Evolutionary conservation across 1,140 invertebrate species (phyloP), one percentile per base, ranked within the genome.

Genomic region (Triops longicaudatus): DNA sequence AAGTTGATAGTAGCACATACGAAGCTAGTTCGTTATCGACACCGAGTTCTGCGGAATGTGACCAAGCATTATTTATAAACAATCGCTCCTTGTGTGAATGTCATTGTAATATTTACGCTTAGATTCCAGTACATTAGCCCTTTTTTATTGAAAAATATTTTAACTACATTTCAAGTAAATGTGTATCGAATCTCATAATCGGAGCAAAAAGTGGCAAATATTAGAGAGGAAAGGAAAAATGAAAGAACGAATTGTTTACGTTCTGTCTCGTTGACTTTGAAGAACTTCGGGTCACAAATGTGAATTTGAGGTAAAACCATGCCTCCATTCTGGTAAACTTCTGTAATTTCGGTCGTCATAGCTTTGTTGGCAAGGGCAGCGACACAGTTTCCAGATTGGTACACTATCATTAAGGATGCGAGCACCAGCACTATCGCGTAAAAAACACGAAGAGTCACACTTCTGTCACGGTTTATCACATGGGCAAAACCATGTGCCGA

Each of bases 211-310:
- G n/a, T n/a, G n/a, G n/a, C n/a, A n/a, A n/a, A n/a, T n/a, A n/a
- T n/a, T n/a, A n/a, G n/a, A n/a, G n/a, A n/a, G n/a, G n/a, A n/a
- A n/a, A n/a, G n/a, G n/a, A n/a, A n/a, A n/a, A n/a, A n/a, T n/a
- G n/a, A n/a, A n/a, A 22, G 14, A 63, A 22, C 22, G 14, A 22
- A 5, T 63, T 63, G 17, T 1, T 22, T 63, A 63, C 50, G 17
- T 63, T 17, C 6, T 63, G 17, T 17, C 5, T 22, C 5, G 22
- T 63, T 14, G 50, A 63, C 50, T 17, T 63, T 63, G 50, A 63
- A 63, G 50, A 63, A 63, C 50, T 63, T 63, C 14, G 14, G 50
- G 50, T 63, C 50, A 63, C 50, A 63, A 17, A 63, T 63, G 50
- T 63, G 50, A 17, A 63, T 63, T 63, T 63, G 50, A 22, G 50